phyloP scores from a whole-genome alignment of 2,888 invertebrate species.

The Tipula lateralis region DNA sequence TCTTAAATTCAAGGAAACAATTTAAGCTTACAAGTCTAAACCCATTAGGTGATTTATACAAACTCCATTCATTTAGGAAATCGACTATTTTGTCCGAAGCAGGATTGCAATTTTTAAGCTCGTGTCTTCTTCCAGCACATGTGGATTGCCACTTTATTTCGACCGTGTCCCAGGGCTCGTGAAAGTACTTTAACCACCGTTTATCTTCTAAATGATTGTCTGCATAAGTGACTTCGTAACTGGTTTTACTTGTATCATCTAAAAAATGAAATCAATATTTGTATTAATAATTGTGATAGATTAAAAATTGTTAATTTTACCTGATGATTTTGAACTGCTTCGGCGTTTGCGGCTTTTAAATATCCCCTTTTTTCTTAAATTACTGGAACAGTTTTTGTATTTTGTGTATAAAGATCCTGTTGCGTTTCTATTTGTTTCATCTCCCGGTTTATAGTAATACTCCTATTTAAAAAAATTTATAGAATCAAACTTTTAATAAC shows the following conservation, averaged over 20 bases:
- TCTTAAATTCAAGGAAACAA: background rate
- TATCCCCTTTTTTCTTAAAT: background rate
- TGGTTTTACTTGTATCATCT: too few relatives aligned
- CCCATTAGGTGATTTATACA: background rate
- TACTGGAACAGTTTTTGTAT: background rate
- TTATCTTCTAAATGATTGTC: background rate
- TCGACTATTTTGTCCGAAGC: background rate
- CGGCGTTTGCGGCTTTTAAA: background rate
- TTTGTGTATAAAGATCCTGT: background rate
- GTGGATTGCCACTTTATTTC: background rate
- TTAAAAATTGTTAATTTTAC: background rate
- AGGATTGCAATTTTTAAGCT: background rate
- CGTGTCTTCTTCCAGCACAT: background rate
- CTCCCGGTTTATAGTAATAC: too few relatives aligned
- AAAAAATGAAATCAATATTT: too few relatives aligned
- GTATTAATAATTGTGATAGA: background rate
- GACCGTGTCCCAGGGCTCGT: background rate
- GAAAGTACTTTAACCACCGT: background rate
- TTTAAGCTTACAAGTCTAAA: background rate
- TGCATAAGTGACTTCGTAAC: too few relatives aligned
- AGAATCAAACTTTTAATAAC: too few relatives aligned
- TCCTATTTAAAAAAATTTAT: too few relatives aligned
- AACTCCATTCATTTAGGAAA: background rate
- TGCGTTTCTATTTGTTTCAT: background rate
- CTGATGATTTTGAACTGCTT: background rate